Evolutionary conservation across 2,113 vertebrate genomes (phyloP).

Genomic region (Atherinomorus stipes): DNA sequence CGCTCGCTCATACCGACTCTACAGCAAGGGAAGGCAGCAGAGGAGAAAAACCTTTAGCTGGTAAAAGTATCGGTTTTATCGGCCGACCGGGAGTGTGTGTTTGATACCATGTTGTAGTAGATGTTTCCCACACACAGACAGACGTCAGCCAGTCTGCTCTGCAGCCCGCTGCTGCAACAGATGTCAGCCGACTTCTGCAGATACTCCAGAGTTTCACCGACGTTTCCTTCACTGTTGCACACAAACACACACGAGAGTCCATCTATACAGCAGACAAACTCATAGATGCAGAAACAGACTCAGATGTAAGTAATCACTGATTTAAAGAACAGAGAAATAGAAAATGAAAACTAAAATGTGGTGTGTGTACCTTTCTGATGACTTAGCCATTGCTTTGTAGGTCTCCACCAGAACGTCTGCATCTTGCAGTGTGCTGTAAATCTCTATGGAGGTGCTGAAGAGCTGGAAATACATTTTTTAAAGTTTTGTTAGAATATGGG

Average conservation of each 20-base stretch:
- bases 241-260: constrained; percentile 32
- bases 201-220: constrained; percentile 40
- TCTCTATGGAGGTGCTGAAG: constrained; percentile 62
- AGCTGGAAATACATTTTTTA: constrained; percentile 53
- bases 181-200: constrained; percentile 67
- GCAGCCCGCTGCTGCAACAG: constrained; percentile 35
- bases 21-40: background rate
- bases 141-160: constrained; percentile 50
- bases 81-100: constrained; percentile 21
- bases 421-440: constrained; percentile 53
- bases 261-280: constrained; percentile 14
- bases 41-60: accelerated
- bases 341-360: background rate
- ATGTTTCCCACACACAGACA: constrained; percentile 65
- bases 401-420: constrained; percentile 46
- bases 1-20: constrained; percentile 27
- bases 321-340: background rate
- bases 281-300: background rate
- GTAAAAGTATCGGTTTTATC: background rate
- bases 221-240: constrained; percentile 68
- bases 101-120: constrained; percentile 62
- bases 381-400: constrained; percentile 69
- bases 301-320: no score
- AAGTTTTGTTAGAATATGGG: no score
- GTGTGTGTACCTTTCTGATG: constrained; percentile 66